Evolutionary conservation across 2,888 invertebrate species (phyloP).

Genomic region (Cantharis rustica): DNA sequence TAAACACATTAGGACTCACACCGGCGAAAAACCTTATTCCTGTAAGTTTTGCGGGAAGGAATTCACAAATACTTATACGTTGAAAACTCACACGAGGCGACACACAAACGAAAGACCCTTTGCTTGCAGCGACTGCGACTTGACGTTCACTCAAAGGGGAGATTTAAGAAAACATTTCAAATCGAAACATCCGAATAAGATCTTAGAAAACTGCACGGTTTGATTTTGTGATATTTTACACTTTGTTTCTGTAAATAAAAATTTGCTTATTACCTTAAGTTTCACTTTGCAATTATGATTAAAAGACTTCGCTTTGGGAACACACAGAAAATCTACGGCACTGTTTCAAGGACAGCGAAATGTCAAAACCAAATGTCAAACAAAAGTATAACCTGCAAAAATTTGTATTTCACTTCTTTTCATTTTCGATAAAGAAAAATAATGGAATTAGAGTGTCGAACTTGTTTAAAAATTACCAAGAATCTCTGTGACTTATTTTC

Average conservation of each 20-base stretch:
- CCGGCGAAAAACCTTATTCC: constrained; percentile 21
- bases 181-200: constrained; percentile 13
- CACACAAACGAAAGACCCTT: constrained; percentile 29
- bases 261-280: no score
- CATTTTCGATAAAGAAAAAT: background rate
- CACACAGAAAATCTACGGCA: no score
- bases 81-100: constrained; percentile 21
- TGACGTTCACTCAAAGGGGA: constrained; percentile 22
- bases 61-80: constrained; percentile 21
- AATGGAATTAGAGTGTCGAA: background rate
- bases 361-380: background rate
- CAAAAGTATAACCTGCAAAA: background rate
- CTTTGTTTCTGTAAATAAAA: background rate
- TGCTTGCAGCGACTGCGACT: constrained; percentile 15
- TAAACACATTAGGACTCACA: constrained; percentile 24
- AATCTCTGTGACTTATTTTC: background rate
- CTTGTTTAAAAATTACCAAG: background rate
- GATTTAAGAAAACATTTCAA: constrained; percentile 21
- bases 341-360: background rate
- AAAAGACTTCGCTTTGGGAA: no score
- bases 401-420: background rate
- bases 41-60: constrained; percentile 23
- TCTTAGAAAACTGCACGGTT: background rate
- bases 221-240: background rate
- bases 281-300: no score